Evolutionary conservation across 1,140 invertebrate genomes (phyloP).

Genomic region (Harlomillsia oculata): DNA sequence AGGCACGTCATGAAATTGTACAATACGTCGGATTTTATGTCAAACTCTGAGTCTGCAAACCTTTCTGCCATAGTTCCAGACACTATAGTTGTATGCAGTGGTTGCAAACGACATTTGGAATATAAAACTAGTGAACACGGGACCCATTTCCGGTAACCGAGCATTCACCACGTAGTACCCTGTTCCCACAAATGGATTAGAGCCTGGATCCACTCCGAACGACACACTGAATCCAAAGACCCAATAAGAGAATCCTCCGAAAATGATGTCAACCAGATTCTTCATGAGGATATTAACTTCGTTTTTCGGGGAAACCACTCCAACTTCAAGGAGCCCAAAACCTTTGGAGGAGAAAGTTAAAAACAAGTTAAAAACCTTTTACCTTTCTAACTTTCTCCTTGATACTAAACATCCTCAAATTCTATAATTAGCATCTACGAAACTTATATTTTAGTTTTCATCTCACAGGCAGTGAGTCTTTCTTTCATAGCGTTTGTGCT

Average conservation of each 20-base stretch:
- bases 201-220: constrained; percentile 35
- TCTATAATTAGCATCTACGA: background rate
- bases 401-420: background rate
- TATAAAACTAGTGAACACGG: constrained; percentile 67
- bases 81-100: constrained; percentile 46
- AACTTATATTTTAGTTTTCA: too few species aligned
- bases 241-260: constrained; percentile 86
- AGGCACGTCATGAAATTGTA: background rate
- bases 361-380: too few species aligned
- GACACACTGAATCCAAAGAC: constrained; percentile 31
- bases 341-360: constrained; percentile 57
- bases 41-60: too few species aligned
- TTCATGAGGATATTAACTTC: constrained; percentile 98
- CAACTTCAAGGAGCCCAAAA: constrained; percentile 84
- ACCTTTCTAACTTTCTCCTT: background rate
- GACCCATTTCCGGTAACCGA: constrained; percentile 35
- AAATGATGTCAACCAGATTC: constrained; percentile 81
- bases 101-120: constrained; percentile 84
- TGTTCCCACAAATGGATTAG: constrained; percentile 27
- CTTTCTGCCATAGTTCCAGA: constrained; percentile 75
- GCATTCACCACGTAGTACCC: constrained; percentile 30
- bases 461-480: too few species aligned
- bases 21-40: too few species aligned
- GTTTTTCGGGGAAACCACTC: constrained; percentile 83
- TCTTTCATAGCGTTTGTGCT: background rate